phyloP scores from a whole-genome alignment of 2,888 invertebrate species.

The Terebella lapidaria region DNA sequence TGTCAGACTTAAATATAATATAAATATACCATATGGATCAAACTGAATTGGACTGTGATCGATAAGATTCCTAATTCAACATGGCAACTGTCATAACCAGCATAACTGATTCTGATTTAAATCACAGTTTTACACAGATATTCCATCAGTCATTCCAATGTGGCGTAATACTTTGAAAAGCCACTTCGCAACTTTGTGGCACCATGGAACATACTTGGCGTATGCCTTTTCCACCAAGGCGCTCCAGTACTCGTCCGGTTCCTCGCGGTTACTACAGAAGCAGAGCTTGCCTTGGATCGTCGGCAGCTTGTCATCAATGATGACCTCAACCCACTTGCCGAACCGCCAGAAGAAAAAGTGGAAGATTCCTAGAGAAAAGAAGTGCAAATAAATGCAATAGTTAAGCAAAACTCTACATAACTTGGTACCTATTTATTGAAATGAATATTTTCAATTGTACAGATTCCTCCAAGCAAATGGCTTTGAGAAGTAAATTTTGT shows the following conservation, averaged over 20 bases:
- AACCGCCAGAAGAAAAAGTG: constrained; percentile 87
- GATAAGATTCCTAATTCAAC: no score
- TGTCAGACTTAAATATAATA: not conserved
- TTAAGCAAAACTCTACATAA: not conserved
- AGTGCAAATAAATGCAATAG: not conserved
- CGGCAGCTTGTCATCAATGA: constrained; percentile 72
- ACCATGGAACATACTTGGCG: constrained; percentile 29
- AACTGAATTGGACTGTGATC: no score
- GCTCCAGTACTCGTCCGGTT: constrained; percentile 68
- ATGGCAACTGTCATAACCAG: no score
- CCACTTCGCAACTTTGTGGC: no score
- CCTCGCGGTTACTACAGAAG: constrained; percentile 59
- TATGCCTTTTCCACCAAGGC: constrained; percentile 63
- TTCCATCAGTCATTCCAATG: no score
- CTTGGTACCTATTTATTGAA: not conserved
- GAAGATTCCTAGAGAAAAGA: constrained; percentile 57
- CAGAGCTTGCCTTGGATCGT: constrained; percentile 65
- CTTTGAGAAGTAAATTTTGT: not conserved
- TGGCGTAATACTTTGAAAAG: no score
- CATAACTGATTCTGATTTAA: no score
- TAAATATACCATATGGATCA: no score
- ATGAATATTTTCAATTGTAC: not conserved
- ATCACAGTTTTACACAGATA: no score
- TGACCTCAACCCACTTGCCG: constrained; percentile 71
- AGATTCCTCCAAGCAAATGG: not conserved